A percentile compares a stretch with the other conserved stretches of the same genome.
phyloP scores from a whole-genome alignment of 2,113 vertebrate species.

The Chrysemys picta region DNA sequence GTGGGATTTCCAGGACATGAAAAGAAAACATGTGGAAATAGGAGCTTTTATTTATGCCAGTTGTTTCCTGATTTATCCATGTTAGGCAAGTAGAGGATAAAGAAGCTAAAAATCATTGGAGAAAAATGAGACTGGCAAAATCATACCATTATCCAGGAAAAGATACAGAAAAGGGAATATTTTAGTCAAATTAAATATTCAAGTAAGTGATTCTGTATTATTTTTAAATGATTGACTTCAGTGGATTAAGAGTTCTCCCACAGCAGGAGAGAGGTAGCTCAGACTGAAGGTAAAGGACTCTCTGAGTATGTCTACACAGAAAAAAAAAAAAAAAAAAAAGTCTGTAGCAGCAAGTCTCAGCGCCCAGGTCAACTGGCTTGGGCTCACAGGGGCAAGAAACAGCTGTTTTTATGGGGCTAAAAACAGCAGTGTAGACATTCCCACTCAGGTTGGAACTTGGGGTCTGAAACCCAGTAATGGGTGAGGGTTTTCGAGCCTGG shows the following conservation, averaged over 20 bases:
- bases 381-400: no score
- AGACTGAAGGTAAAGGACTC: accelerated
- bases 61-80: background rate
- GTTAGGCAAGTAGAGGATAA: background rate
- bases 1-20: background rate
- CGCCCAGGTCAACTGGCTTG: no score
- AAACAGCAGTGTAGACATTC: no score
- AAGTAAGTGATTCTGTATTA: background rate
- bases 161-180: background rate
- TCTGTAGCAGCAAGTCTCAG: no score
- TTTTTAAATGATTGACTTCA: background rate
- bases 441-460: no score
- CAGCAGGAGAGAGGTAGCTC: background rate
- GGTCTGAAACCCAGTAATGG: no score
- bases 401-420: no score
- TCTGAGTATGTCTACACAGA: no score
- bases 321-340: no score
- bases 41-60: background rate
- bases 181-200: background rate
- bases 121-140: background rate
- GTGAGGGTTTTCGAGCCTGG: no score
- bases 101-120: background rate
- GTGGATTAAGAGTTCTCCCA: background rate
- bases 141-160: background rate
- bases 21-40: slow-evolving; percentile 2